Percentiles rank a stretch among this genome's conserved stretches.
Evolutionary conservation across 1,140 invertebrate genomes (phyloP).

Genomic region (Brachystomella parvula): DNA sequence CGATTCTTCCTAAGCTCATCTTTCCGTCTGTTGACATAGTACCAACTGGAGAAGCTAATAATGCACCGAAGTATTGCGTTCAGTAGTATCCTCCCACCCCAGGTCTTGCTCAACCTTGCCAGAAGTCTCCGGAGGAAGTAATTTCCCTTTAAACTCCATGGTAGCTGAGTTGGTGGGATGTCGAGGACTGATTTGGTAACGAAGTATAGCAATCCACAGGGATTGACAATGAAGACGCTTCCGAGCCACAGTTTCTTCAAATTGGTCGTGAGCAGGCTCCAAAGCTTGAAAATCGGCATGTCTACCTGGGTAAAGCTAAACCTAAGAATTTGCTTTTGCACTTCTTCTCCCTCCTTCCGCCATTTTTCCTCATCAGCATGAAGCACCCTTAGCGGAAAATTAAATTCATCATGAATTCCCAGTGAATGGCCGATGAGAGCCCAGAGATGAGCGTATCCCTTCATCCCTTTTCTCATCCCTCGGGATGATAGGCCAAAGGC

Average conservation of each 20-base stretch:
- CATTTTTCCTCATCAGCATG: neutral
- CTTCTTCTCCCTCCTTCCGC: neutral
- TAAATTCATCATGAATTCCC: conserved; percentile 32
- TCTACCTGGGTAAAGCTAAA: neutral
- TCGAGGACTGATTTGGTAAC: neutral
- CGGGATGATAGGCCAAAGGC: conserved; percentile 27
- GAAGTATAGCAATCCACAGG: neutral
- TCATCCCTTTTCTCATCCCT: conserved; percentile 5
- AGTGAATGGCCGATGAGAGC: conserved; percentile 28
- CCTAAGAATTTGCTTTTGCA: neutral
- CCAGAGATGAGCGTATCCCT: conserved; percentile 37
- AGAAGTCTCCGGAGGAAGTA: neutral
- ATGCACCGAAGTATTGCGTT: neutral
- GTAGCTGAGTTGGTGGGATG: neutral
- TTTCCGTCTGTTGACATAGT: neutral
- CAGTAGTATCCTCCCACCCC: neutral
- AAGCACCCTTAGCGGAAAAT: conserved; percentile 15
- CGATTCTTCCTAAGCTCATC: neutral
- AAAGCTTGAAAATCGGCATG: neutral
- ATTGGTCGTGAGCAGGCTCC: neutral
- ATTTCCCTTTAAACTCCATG: neutral
- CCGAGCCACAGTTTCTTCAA: neutral
- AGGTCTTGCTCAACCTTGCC: neutral
- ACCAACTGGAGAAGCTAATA: neutral
- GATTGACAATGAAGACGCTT: neutral